Conservation (phyloP, 2,888 invertebrate genomes). For the Melinopterus prodromus region DNA sequence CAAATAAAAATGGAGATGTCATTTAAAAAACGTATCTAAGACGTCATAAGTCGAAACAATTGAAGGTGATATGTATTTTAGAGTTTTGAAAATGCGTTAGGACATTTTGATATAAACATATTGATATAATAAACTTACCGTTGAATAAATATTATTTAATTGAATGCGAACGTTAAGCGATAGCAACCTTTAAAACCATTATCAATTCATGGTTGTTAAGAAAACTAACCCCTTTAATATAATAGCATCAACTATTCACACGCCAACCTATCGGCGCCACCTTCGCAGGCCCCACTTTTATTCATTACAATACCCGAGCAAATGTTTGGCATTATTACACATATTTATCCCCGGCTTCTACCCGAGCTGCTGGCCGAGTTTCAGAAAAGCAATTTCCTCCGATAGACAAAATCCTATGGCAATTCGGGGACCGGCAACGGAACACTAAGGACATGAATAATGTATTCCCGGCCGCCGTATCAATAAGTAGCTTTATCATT, state of each 20-base stretch:
- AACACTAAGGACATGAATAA: constrained; percentile 4
- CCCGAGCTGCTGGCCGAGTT: background rate
- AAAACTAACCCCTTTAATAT: background rate
- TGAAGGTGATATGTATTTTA: no score
- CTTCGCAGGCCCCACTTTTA: background rate
- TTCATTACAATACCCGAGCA: background rate
- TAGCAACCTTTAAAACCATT: no score
- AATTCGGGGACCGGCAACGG: background rate
- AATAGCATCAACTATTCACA: background rate
- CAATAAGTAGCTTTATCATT: constrained; percentile 4
- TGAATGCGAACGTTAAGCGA: no score
- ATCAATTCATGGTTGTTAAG: no score
- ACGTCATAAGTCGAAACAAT: no score
- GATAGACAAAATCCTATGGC: background rate
- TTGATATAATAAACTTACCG: no score
- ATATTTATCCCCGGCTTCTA: background rate
- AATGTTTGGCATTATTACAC: constrained; percentile 4
- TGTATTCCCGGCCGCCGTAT: background rate
- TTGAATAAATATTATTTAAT: no score
- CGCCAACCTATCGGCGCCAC: background rate
- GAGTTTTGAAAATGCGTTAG: no score
- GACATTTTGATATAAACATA: no score
- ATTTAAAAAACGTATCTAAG: no score
- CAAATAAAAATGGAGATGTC: no score
- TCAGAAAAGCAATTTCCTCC: constrained; percentile 4